Conservation (phyloP, 23 tunicate species). For the Clavelina lepadiformis region DNA sequence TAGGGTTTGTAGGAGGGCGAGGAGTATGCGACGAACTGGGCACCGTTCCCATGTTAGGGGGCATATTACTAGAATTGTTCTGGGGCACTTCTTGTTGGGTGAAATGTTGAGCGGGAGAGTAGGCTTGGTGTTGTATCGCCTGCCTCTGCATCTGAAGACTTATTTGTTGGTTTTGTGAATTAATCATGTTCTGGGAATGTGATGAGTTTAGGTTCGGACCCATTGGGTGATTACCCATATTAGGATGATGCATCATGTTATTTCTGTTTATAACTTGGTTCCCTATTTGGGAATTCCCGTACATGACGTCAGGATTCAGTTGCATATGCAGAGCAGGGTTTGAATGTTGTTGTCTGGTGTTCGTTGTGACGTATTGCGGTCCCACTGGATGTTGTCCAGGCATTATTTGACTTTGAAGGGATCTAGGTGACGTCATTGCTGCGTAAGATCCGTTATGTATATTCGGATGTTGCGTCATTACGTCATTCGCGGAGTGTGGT, state of each 20-base stretch:
- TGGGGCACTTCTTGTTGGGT: not conserved
- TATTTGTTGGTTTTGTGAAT: not conserved
- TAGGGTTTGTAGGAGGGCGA: slow-evolving; percentile 23
- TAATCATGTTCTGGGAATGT: not conserved
- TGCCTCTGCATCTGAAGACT: not conserved
- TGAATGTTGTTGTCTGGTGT: not conserved
- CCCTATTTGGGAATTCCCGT: not conserved
- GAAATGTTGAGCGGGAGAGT: not conserved
- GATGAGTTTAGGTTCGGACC: not conserved
- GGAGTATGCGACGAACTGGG: too few relatives aligned
- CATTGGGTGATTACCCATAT: not conserved
- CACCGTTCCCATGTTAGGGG: not conserved
- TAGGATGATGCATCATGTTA: not conserved
- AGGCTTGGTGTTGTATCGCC: not conserved
- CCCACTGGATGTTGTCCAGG: slow-evolving; percentile 3
- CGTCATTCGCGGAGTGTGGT: not conserved
- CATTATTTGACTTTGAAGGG: not conserved
- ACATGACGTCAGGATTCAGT: not conserved
- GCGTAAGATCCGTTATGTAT: not conserved
- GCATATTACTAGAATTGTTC: not conserved
- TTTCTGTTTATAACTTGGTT: not conserved
- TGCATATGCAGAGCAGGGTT: not conserved
- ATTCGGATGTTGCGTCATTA: not conserved
- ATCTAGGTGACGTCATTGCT: not conserved
- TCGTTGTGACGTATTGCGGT: not conserved